Evolutionary conservation across 1,140 invertebrate species (phyloP).

Genomic region (Asobara japonica): DNA sequence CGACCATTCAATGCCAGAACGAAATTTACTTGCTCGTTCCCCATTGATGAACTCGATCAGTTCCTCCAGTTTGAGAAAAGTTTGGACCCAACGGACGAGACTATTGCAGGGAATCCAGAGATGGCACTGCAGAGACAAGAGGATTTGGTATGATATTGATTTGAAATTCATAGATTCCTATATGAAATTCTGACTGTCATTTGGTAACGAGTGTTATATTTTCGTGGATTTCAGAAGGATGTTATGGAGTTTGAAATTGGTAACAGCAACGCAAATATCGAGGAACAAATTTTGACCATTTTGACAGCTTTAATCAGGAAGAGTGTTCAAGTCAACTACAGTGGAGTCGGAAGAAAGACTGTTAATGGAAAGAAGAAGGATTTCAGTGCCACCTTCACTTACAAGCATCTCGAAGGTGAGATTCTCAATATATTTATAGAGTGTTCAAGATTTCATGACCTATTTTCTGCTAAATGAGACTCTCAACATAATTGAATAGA

Average conservation of each 20-base stretch:
- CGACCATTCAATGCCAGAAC: not conserved
- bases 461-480: no score
- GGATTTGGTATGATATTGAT: not conserved
- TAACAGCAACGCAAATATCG: not conserved
- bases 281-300: not conserved
- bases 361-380: not conserved
- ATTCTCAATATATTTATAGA: not conserved
- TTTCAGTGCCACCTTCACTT: not conserved
- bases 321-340: not conserved
- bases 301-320: not conserved
- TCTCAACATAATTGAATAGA: no score
- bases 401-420: not conserved
- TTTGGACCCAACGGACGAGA: not conserved
- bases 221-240: not conserved
- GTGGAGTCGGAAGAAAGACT: not conserved
- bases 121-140: not conserved
- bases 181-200: not conserved
- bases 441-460: no score
- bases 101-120: not conserved
- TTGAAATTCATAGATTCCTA: not conserved
- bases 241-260: not conserved
- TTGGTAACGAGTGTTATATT: not conserved
- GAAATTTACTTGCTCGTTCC: not conserved
- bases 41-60: not conserved
- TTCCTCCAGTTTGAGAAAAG: not conserved